Conservation (phyloP, 2,113 vertebrate species). For the Tachuris rubrigastra region DNA sequence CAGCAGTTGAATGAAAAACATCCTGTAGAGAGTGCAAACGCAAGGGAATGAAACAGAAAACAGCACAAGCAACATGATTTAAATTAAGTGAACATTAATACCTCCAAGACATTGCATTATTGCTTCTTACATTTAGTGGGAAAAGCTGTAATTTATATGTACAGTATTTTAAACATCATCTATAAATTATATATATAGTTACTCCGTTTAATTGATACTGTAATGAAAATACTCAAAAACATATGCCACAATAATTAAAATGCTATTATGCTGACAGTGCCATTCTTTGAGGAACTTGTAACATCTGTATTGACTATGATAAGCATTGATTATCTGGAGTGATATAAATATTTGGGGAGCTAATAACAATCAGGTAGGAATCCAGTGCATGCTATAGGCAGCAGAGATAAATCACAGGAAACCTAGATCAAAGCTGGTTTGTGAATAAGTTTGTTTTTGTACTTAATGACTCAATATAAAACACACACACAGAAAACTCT, state of each 20-base stretch:
- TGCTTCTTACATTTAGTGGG: constrained; percentile 20
- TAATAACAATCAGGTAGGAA: constrained; percentile 73
- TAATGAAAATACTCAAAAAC: constrained; percentile 63
- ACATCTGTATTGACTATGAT: constrained; percentile 76
- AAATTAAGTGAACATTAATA: constrained; percentile 64
- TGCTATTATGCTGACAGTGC: constrained; percentile 71
- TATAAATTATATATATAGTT: constrained; percentile 19
- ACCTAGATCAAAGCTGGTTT: constrained; percentile 72
- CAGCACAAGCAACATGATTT: constrained; percentile 51
- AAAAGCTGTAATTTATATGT: constrained; percentile 53
- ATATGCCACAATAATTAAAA: constrained; percentile 73
- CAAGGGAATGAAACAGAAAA: constrained; percentile 53
- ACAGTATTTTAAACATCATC: constrained; percentile 37
- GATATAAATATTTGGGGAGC: constrained; percentile 78
- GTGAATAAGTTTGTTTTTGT: constrained; percentile 75
- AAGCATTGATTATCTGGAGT: constrained; percentile 77
- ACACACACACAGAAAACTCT: constrained; percentile 52
- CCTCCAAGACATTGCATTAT: constrained; percentile 46
- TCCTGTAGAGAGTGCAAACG: constrained; percentile 30
- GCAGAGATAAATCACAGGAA: constrained; percentile 77
- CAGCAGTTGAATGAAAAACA: constrained; percentile 36
- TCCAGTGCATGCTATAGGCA: constrained; percentile 62
- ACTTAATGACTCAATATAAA: constrained; percentile 72
- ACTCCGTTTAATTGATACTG: constrained; percentile 1
- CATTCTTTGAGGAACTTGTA: constrained; percentile 70